Evolutionary conservation across 2,113 vertebrate species (phyloP), one percentile per base, ranked within the genome.

Genomic region (Steatornis caripensis): DNA sequence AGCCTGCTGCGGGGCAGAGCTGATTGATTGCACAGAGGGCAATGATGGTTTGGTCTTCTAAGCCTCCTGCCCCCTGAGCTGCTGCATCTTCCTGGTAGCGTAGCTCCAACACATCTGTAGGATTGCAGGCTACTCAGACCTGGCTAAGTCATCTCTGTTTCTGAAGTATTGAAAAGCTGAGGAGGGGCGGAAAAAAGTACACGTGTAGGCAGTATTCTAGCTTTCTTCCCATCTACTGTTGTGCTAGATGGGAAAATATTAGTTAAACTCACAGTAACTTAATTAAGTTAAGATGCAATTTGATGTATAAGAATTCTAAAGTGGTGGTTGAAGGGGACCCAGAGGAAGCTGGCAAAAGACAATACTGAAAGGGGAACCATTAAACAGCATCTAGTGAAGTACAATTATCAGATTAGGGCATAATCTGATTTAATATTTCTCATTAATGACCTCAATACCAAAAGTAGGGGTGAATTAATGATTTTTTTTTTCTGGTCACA

Each of bases 401-500:
- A 45, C 11, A 80, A 3, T 75, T 93, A 76, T 43, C 0, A 1
- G 15, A 60, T 79, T 84, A 70, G 27, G 43, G 27, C 9, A 66
- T 75, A 43, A 91, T 84, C 86, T 87, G 9, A 57, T 75, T 92
- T 84, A 58, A 51, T 78, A 58, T 71, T 89, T 92, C n/a, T 92
- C 51, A 68, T 91, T 68, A 81, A 43, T 0, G 1, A 84, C 7
- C 32, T 65, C 41, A 62, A 9, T 54, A 77, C 18, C n/a, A 41
- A 89, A 81, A 84, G 32, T 45, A 75, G 37, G 21, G 30, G 9
- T 90, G 68, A 89, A 61, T 64, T 62, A 70, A 66, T 57, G 9
- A 17, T 48, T 57, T 87, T 23, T 45, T 90, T 87, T 89, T 26
- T 24, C 43, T 80, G 29, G 14, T 60, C 4, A 8, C n/a, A n/a